Evolutionary conservation across 2,888 invertebrate species (phyloP).

Genomic region (Adelognathus sp.): DNA sequence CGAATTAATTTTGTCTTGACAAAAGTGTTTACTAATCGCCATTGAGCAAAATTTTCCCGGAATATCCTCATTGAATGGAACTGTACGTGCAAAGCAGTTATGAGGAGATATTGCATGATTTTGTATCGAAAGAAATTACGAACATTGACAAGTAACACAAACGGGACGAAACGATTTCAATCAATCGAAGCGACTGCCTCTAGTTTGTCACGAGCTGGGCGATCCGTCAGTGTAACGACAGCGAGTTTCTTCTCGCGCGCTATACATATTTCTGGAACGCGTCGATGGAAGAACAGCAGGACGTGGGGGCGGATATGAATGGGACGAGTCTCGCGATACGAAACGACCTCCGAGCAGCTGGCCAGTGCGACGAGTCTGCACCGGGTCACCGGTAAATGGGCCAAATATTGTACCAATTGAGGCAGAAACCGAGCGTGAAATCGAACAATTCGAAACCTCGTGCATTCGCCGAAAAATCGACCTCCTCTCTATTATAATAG

Average conservation of each 20-base stretch:
- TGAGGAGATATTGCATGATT: too few species aligned
- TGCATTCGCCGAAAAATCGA: background rate
- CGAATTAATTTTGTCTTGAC: too few species aligned
- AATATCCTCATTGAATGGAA: too few species aligned
- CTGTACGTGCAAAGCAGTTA: too few species aligned
- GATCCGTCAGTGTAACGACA: conserved; percentile 30
- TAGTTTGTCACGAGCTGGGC: background rate
- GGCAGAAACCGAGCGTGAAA: conserved; percentile 31
- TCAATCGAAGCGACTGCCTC: conserved; percentile 13
- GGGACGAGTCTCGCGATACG: conserved; percentile 30
- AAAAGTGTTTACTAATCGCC: background rate
- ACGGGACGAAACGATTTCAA: background rate
- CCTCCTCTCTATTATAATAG: background rate
- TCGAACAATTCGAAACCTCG: background rate
- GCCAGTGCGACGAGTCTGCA: conserved; percentile 8
- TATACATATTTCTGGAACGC: background rate
- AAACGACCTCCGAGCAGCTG: conserved; percentile 39
- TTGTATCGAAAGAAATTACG: background rate
- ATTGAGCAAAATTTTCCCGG: too few species aligned
- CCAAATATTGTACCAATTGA: conserved; percentile 35
- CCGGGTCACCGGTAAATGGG: conserved; percentile 27
- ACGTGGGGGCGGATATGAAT: conserved; percentile 46
- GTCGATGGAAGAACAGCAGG: conserved; percentile 8
- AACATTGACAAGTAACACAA: background rate
- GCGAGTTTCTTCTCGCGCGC: background rate